phyloP scores from a whole-genome alignment of 2,888 invertebrate species.

The Diaperis boleti region DNA sequence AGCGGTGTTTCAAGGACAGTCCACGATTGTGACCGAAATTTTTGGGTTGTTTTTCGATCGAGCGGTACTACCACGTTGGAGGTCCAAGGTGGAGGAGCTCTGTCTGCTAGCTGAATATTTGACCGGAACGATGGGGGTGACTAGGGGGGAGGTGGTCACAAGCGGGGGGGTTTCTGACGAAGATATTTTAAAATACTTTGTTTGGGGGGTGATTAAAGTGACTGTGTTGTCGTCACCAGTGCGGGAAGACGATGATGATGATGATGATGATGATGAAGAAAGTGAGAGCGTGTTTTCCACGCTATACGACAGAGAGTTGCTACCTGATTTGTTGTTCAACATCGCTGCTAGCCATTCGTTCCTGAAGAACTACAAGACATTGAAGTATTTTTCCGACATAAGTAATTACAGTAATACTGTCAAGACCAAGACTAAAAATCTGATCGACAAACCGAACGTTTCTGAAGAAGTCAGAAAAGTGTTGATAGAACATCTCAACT shows the following conservation, averaged over 20 bases:
- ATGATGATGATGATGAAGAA: conserved; percentile 52
- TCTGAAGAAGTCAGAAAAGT: conserved; percentile 46
- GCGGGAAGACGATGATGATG: conserved; percentile 49
- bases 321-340: conserved; percentile 61
- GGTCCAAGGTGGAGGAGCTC: conserved; percentile 44
- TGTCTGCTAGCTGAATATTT: conserved; percentile 57
- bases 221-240: conserved; percentile 50
- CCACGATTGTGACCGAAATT: conserved; percentile 50
- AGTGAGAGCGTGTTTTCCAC: conserved; percentile 48
- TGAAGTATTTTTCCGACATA: conserved; percentile 41
- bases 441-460: conserved; percentile 51
- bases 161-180: conserved; percentile 25
- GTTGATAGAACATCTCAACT: conserved; percentile 48
- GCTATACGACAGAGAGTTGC: conserved; percentile 57
- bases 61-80: conserved; percentile 46
- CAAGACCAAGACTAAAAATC: conserved; percentile 51
- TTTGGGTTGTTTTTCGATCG: conserved; percentile 53
- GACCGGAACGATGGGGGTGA: conserved; percentile 54
- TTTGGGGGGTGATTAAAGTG: conserved; percentile 56
- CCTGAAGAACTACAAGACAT: conserved; percentile 64
- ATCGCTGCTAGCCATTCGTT: conserved; percentile 62
- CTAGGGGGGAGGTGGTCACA: conserved; percentile 44
- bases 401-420: no score
- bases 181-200: conserved; percentile 57
- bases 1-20: conserved; percentile 52